These are phyloP conservation scores for Gouania willdenowi DNA, from an alignment of 2,797 vertebrate species.

Conservation along the genomic window DNA sequence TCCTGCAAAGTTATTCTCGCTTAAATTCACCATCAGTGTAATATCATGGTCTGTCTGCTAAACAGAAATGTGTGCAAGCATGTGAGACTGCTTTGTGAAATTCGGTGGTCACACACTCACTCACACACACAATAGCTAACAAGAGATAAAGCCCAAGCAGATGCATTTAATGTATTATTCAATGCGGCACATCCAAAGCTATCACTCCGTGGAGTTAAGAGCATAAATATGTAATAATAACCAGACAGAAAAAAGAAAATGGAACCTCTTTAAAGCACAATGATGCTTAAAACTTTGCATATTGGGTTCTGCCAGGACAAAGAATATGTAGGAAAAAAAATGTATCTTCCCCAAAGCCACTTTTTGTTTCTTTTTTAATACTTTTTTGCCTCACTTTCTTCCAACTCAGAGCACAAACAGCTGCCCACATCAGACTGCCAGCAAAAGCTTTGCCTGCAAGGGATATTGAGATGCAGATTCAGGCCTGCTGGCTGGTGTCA, in stretches of 20 bases:
- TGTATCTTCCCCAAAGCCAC: neutral
- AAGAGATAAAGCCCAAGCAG: conserved; percentile 50
- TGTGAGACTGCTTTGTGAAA: conserved; percentile 22
- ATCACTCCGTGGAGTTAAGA: conserved; percentile 51
- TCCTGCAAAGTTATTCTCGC: neutral
- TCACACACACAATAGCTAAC: conserved; percentile 37
- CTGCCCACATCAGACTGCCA: conserved; percentile 11
- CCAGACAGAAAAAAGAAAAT: conserved; percentile 24
- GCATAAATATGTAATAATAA: conserved; percentile 71
- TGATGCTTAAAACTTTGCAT: conserved; percentile 13
- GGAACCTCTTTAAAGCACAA: conserved; percentile 24
- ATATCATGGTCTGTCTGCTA: conserved; percentile 3
- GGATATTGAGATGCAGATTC: conserved; percentile 44
- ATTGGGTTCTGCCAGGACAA: conserved; percentile 5
- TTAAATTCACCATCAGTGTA: conserved; percentile 5
- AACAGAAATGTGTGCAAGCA: conserved; percentile 10
- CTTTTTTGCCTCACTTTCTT: neutral
- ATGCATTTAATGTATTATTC: conserved; percentile 77
- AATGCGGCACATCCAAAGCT: conserved; percentile 56
- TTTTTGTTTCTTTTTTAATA: neutral
- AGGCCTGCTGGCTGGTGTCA: conserved; percentile 29
- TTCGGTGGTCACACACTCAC: conserved; percentile 12
- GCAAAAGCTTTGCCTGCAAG: conserved; percentile 19
- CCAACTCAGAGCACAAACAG: conserved; percentile 9
- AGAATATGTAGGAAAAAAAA: conserved; percentile 3